Percentiles rank a stretch among this genome's conserved stretches.
Evolutionary conservation across 2,113 vertebrate species (phyloP).

Genomic region (Seriola aureovittata): DNA sequence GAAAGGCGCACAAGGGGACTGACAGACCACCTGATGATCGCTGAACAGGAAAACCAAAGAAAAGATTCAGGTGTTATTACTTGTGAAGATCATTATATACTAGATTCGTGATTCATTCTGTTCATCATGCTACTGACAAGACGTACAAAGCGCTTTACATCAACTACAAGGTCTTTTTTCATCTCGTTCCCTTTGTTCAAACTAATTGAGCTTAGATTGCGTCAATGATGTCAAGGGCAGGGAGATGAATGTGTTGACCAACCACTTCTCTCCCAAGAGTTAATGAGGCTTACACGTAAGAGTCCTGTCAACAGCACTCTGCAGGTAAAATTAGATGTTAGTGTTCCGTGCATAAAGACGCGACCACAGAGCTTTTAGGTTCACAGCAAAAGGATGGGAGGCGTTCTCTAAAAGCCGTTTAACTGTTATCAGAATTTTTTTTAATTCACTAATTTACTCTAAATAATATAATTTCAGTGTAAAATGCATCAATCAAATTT

Average conservation of each 20-base stretch:
- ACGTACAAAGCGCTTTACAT: neutral
- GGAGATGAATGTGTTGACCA: conserved; percentile 45
- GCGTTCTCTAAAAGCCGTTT: neutral
- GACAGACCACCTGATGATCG: conserved; percentile 87
- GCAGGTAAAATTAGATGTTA: conserved; percentile 25
- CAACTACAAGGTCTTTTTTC: neutral
- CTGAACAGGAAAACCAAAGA: conserved; percentile 78
- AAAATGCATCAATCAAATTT: conserved; percentile 6
- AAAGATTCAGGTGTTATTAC: neutral
- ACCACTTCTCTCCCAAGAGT: conserved; percentile 24
- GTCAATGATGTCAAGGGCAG: conserved; percentile 12
- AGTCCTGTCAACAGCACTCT: conserved; percentile 10
- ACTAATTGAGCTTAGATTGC: conserved; percentile 21
- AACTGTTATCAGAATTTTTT: neutral
- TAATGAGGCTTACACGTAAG: conserved; percentile 26
- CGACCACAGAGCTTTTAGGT: neutral
- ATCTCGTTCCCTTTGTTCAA: conserved; percentile 21
- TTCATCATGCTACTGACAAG: conserved; percentile 1
- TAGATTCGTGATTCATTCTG: neutral
- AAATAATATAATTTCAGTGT: conserved; percentile 18
- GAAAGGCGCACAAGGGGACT: conserved; percentile 95
- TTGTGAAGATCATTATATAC: neutral
- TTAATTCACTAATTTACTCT: neutral
- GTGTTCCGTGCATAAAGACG: neutral
- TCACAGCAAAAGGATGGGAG: neutral